A percentile compares a stretch with the other conserved stretches of the same genome.
Evolutionary conservation across 2,888 invertebrate genomes (phyloP).

Genomic region (Chrysodeixis includens): DNA sequence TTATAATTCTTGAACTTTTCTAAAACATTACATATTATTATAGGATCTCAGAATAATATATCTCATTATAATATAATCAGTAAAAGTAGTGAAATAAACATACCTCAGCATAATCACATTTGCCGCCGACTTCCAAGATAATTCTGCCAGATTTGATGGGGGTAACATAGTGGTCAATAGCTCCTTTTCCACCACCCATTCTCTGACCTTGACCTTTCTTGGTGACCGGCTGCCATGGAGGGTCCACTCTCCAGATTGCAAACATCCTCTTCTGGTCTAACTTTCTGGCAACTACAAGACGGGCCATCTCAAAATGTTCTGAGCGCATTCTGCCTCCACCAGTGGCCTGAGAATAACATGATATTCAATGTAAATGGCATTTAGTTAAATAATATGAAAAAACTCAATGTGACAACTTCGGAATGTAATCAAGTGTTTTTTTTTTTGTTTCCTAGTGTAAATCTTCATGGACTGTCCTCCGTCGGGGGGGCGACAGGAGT

Average conservation of each 20-base stretch:
- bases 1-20: too few species aligned
- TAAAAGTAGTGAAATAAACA: too few species aligned
- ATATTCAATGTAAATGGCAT: background rate
- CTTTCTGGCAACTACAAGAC: constrained; percentile 93
- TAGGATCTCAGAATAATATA: too few species aligned
- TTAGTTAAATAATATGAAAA: too few species aligned
- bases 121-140: constrained; percentile 97
- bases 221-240: constrained; percentile 98
- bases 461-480: too few species aligned
- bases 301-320: constrained; percentile 97
- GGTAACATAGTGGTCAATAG: constrained; percentile 98
- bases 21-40: too few species aligned
- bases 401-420: too few species aligned
- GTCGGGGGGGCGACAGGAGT: too few species aligned
- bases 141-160: constrained; percentile 97
- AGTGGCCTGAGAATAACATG: constrained; percentile 90
- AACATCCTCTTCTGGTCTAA: constrained; percentile 95
- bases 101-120: constrained; percentile 95
- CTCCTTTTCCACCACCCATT: constrained; percentile 99
- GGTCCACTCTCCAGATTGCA: constrained; percentile 97
- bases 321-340: constrained; percentile 94
- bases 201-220: constrained; percentile 96
- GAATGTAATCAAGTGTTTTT: too few species aligned
- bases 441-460: too few species aligned
- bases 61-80: too few species aligned